Base-by-base conservation (phyloP, 2,113 vertebrate genomes). In the Oreocharis arfaki region DNA sequence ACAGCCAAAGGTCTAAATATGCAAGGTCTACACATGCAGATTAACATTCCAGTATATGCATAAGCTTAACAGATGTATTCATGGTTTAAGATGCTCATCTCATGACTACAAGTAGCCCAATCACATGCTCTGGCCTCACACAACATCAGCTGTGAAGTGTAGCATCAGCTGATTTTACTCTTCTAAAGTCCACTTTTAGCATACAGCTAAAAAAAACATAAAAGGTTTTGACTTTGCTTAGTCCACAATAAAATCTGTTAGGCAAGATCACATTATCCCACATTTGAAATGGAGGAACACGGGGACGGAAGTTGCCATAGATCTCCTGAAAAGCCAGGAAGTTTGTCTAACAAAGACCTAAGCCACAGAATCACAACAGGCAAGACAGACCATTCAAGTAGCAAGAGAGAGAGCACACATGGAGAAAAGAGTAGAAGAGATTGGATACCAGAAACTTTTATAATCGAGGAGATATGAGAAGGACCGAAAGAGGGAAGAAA, bases 121-220 rank as follows among this genome's bases (percentile, higher is more conserved):
- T 91, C 69, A 87, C 39, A 49, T 39, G 49, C 37, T 56, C 33
- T 3, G 5, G 32, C n/a, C 46, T 79, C 35, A 52, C 18, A 53
- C 5, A 67, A 21, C 20, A 20, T 20, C 47, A 57, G 8, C 74
- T 84, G 35, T 81, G 56, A 76, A 69, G 49, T 9, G 13, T 13
- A 87, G n/a, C n/a, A 74, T 80, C 63, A 91, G 37, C 33, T 89
- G 64, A 78, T 64, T 39, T 63, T 41, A 35, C 28, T 84, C 57
- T 59, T 85, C 73, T 61, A 1, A 82, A 84, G 14, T 10, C 10
- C 44, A 42, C 37, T 64, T 63, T 33, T 19, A 84, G 52, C 52
- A 60, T 17, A 47, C 17, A 7, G 41, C 27, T 56, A 44, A 63
- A 84, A 84, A 75, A 95, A 82, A 21, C 6, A 27, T 20, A 37